Evolutionary conservation across 2,888 invertebrate species (phyloP), one percentile per base, ranked within the genome.

Genomic region (Dasysyrphus albostriatus): DNA sequence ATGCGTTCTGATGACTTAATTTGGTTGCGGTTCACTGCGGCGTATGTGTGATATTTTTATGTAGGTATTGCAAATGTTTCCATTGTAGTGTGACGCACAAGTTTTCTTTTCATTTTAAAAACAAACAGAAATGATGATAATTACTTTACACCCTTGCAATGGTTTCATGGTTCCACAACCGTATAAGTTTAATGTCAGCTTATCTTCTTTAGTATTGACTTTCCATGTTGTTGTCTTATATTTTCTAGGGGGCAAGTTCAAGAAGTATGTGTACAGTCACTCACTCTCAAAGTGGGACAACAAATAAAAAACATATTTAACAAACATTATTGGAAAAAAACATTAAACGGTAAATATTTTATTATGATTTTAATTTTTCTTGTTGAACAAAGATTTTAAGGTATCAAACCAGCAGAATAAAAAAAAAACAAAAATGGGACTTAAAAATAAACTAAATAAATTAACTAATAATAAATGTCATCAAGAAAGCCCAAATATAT

Each of bases 181-280:
- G 16, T 51, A 16, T 47, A 34, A 14, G 5, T 12, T 34, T 24
- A 24, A 44, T 54, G 34, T 69, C 44, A 19, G 10, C 61, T 29
- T 56, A 61, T 44, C 16, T 73, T 51, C 16, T 9, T 44, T 47
- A 9, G 47, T 42, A 59, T 69, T 65, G 58, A 47, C 59, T 19
- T 70, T 37, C 34, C 32, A 47, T 24, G 63, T 47, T 44, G 14
- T 14, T 29, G 16, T 3, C 3, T 34, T n/a, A 0, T 7, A 29
- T 63, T 32, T 5, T 63, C 14, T 16, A 44, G 65, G 58, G 75
- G 70, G 32, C 75, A 76, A 81, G 76, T 76, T 70, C 59, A 67
- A 73, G 42, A 58, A 67, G 29, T 54, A 5, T 12, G 39, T 49
- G 0, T 32, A 32, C 32, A 32, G n/a, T n/a, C n/a, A n/a, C n/a